Conservation (phyloP, 2,888 invertebrate species). For the Synanthedon myopaeformis region DNA sequence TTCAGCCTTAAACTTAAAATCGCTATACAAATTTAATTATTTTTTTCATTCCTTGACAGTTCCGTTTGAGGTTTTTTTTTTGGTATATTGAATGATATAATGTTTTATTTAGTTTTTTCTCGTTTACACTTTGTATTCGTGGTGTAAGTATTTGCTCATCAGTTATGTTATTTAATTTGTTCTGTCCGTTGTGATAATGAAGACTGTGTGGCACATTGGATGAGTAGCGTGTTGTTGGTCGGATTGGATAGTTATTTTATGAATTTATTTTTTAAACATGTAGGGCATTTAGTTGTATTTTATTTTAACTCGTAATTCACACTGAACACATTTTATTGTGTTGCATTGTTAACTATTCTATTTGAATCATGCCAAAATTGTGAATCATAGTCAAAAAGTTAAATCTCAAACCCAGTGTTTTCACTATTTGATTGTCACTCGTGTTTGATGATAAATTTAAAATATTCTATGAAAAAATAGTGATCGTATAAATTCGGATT, state of each 20-base stretch:
- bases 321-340: too few relatives aligned
- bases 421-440: constrained; percentile 6
- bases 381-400: constrained; percentile 54
- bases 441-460: too few relatives aligned
- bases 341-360: constrained; percentile 5
- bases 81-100: constrained; percentile 11
- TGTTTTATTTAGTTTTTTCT: constrained; percentile 15
- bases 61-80: background rate
- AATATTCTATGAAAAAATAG: too few relatives aligned
- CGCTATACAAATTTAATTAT: background rate
- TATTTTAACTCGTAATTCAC: too few relatives aligned
- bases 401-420: constrained; percentile 40
- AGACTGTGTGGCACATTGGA: constrained; percentile 29
- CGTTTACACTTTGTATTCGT: too few relatives aligned
- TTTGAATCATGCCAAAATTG: constrained; percentile 51
- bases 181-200: constrained; percentile 27
- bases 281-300: too few relatives aligned
- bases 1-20: too few relatives aligned
- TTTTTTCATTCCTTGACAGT: constrained; percentile 33
- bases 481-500: too few relatives aligned
- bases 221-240: constrained; percentile 1
- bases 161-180: constrained; percentile 9
- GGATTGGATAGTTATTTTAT: too few relatives aligned
- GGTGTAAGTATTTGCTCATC: constrained; percentile 45
- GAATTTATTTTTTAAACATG: too few relatives aligned